Base-by-base conservation (phyloP, 2,888 invertebrate genomes). In the Seira ritae region DNA sequence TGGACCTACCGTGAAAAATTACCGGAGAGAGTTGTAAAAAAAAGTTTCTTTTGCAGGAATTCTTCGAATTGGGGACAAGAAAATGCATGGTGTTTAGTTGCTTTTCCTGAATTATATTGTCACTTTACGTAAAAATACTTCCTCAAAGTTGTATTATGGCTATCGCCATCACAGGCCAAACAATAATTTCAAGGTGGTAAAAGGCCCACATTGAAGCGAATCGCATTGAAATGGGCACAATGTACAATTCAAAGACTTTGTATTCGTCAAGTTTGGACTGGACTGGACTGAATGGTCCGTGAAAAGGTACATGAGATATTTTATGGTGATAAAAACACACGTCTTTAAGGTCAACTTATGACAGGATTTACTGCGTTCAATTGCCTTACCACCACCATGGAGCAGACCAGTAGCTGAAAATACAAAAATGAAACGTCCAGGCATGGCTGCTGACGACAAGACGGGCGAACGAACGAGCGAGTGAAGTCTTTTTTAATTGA, bases 1-100 rank as follows among this genome's bases (percentile, higher is more conserved):
- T 75, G 60, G 79, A 73, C 79, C 79, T 73, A 73, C 79, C 79
- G 60, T 73, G 79, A 68, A 73, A 78, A 80, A 80, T 80, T 80
- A 73, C 37, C 20, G 22, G 70, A 72, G 31, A 65, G 66, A 31
- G 68, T 55, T 80, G 73, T 68, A 80, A 80, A 72, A n/a, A n/a
- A n/a, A n/a, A n/a, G n/a, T n/a, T n/a, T n/a, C n/a, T n/a, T n/a
- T 79, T 72, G 72, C 17, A 66, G 72, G 6, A 72, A 67, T 80
- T 80, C 79, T 80, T 22, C 72, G 73, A 80, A 80, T 46, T 37
- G 65, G 37, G 72, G 31, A 68, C 71, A 19, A 73, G 8, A 23
- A 70, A 15, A 46, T 23, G 70, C 70, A 22, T 70, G 70, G 46
- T 70, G 70, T 23, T 69, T n/a, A n/a, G 8, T 19, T 42, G 42